phyloP scores from a whole-genome alignment of 2,797 vertebrate species.

The Trichosurus vulpecula region DNA sequence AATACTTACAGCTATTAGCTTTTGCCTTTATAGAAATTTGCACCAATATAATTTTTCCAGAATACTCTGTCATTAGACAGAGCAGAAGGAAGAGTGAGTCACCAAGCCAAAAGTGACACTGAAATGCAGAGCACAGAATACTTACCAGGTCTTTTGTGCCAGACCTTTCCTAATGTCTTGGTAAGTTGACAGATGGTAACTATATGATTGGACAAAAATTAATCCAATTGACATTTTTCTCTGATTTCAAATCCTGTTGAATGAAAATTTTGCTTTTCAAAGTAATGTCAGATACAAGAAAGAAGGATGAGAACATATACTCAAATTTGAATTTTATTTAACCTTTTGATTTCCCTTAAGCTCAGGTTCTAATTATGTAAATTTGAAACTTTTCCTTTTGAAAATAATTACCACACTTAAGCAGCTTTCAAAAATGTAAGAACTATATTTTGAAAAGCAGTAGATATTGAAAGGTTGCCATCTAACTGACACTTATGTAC shows the following conservation, averaged over 20 bases:
- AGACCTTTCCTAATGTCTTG: constrained; percentile 45
- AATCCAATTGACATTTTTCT: constrained; percentile 61
- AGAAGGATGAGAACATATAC: constrained; percentile 30
- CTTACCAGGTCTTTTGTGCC: constrained; percentile 1
- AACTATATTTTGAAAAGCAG: constrained; percentile 64
- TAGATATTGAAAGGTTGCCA: constrained; percentile 52
- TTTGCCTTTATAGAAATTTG: constrained; percentile 44
- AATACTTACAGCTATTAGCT: neutral
- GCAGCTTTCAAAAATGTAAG: constrained; percentile 43
- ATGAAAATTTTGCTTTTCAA: constrained; percentile 65
- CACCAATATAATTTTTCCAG: constrained; percentile 23
- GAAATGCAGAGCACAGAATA: constrained; percentile 27
- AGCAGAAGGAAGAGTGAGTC: constrained; percentile 36
- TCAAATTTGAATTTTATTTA: constrained; percentile 62
- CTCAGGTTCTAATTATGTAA: constrained; percentile 66
- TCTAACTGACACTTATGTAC: constrained; percentile 59
- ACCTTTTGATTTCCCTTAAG: constrained; percentile 55
- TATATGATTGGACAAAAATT: constrained; percentile 61
- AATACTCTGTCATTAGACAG: neutral
- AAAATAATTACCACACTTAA: constrained; percentile 63
- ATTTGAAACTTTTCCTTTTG: constrained; percentile 50
- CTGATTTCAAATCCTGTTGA: constrained; percentile 69
- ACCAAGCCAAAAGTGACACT: constrained; percentile 33
- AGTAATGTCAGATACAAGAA: constrained; percentile 36
- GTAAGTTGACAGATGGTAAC: constrained; percentile 68